Base-by-base conservation (phyloP, 2,888 invertebrate genomes). In the Caenorhabditis zanzibari region DNA sequence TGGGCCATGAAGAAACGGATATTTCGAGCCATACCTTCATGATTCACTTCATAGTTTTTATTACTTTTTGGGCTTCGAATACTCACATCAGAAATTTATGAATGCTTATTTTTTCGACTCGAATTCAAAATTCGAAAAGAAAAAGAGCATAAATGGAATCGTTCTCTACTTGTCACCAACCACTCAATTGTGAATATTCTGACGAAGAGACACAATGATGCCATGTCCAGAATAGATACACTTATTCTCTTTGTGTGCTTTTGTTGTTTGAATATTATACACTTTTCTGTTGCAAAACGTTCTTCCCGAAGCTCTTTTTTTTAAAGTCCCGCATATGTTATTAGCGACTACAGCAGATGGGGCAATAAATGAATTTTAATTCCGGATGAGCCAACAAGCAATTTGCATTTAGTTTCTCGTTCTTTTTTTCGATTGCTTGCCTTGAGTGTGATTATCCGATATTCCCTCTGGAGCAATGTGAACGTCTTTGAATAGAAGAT, bases 331-430 rank as follows among this genome's bases (percentile, higher is more conserved):
- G 7, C 38, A 38, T 38, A 10, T 38, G 38, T 44, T 2, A 41
- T 44, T 68, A 47, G 44, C 54, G 28, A 38, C 10, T 10, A 12
- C 6, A 38, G 38, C 38, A 38, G 38, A 38, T 38, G 38, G 47
- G 16, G 5, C 52, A 71, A n/a, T 28, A 44, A 71, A 24, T 71
- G 38, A 58, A 59, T 72, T 59, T 72, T 38, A 72, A 72, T 64
- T 75, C 58, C 64, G 75, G 58, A 66, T n/a, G n/a, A n/a, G n/a
- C n/a, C n/a, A n/a, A 64, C 66, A 66, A n/a, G 68, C 69, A 69
- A 77, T 77, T 77, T 77, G 77, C 77, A 77, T 77, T 77, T 77
- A 54, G 59, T 76, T 69, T 58, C 54, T 61, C 28, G 10, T 49
- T 26, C 14, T 52, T 52, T 56, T 28, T 28, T 28, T 56, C 26